Percentiles rank a stretch among this genome's conserved stretches.
Conservation (phyloP, 2,888 invertebrate genomes). For the Pelosia muscerda region DNA sequence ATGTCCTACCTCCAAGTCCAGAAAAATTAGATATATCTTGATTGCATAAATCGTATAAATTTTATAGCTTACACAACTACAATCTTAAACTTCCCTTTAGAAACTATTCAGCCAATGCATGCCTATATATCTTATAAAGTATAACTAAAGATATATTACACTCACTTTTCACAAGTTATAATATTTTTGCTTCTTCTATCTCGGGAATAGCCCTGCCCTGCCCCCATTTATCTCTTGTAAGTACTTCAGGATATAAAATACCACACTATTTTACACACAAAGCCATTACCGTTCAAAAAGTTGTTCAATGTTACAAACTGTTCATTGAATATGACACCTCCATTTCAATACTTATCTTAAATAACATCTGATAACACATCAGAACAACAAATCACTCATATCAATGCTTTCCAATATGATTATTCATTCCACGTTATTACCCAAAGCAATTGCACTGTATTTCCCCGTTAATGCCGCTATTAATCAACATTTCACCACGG, state of each 20-base stretch:
- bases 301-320: neutral
- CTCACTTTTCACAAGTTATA: neutral
- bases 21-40: no score
- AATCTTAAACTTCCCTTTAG: neutral
- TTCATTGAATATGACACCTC: neutral
- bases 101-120: no score
- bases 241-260: neutral
- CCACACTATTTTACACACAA: no score
- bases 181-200: neutral
- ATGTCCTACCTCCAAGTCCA: no score
- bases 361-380: neutral
- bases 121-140: no score
- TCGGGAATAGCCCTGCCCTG: neutral
- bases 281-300: no score
- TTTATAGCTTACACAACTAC: no score
- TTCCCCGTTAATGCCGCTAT: constrained; percentile 3
- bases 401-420: neutral
- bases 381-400: neutral
- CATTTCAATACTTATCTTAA: neutral
- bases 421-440: neutral
- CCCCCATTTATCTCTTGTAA: neutral
- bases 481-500: no score
- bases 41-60: no score
- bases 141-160: neutral
- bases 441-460: neutral